phyloP scores from a whole-genome alignment of 2,888 invertebrate genomes.

The Heliconius aoede region DNA sequence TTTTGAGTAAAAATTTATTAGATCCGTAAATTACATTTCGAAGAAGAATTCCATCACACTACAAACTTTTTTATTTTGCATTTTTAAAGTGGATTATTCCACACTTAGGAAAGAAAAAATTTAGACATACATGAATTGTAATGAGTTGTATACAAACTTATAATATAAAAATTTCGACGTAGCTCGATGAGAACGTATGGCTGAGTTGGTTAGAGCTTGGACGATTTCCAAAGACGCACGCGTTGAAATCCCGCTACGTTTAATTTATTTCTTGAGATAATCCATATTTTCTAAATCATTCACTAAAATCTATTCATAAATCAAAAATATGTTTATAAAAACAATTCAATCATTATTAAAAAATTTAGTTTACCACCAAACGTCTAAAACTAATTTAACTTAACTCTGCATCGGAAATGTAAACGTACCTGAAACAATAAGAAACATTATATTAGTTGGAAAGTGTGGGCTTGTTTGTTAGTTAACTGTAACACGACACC shows the following conservation, averaged over 20 bases:
- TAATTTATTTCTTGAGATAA: not conserved
- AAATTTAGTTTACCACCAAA: not conserved
- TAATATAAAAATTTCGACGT: too few species aligned
- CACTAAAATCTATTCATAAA: not conserved
- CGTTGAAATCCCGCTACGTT: too few species aligned
- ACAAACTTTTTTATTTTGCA: too few species aligned
- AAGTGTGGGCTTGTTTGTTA: constrained; percentile 43
- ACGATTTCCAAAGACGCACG: too few species aligned
- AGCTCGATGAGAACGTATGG: too few species aligned
- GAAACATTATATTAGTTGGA: constrained; percentile 38
- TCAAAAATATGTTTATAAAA: too few species aligned
- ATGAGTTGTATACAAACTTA: too few species aligned
- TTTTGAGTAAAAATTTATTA: too few species aligned
- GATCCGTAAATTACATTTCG: not conserved
- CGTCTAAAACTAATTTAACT: not conserved
- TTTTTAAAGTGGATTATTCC: too few species aligned
- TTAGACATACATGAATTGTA: too few species aligned
- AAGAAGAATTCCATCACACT: not conserved
- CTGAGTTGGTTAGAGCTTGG: too few species aligned
- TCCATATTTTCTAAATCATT: not conserved
- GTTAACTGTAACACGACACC: constrained; percentile 47
- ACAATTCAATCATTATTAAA: not conserved
- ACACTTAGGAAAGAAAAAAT: too few species aligned
- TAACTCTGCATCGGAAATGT: not conserved
- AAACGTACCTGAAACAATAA: constrained; percentile 43